A percentile compares a stretch with the other conserved stretches of the same genome.
phyloP scores from a whole-genome alignment of 1,140 invertebrate species.

The Akabosia matsudoensis region DNA sequence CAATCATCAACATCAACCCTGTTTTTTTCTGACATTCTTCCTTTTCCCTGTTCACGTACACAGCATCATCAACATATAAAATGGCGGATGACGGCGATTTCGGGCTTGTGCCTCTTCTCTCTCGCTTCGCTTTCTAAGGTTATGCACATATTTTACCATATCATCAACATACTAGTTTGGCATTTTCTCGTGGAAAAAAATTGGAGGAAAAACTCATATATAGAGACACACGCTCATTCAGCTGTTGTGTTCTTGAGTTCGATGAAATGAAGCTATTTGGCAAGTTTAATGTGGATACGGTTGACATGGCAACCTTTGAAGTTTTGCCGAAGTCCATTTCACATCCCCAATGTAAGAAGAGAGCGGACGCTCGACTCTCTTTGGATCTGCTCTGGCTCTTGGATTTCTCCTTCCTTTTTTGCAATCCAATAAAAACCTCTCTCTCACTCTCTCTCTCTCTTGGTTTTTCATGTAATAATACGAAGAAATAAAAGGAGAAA shows the following conservation, averaged over 20 bases:
- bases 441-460: no score
- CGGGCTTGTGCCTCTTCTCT: background rate
- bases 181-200: background rate
- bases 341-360: constrained; percentile 25
- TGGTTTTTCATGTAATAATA: no score
- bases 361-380: background rate
- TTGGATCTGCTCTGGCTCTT: background rate
- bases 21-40: constrained; percentile 9
- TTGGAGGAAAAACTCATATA: no score
- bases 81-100: background rate
- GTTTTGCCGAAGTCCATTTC: constrained; percentile 44
- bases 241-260: constrained; percentile 11
- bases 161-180: background rate
- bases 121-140: background rate
- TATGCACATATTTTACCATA: constrained; percentile 25
- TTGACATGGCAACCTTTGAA: constrained; percentile 43
- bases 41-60: background rate
- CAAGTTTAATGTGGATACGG: constrained; percentile 22
- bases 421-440: constrained; percentile 18
- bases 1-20: background rate
- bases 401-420: constrained; percentile 8
- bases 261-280: constrained; percentile 23
- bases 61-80: background rate
- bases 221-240: background rate
- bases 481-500: background rate